phyloP scores from a whole-genome alignment of 2,797 vertebrate genomes.

The Scolopax bukidnonensis region DNA sequence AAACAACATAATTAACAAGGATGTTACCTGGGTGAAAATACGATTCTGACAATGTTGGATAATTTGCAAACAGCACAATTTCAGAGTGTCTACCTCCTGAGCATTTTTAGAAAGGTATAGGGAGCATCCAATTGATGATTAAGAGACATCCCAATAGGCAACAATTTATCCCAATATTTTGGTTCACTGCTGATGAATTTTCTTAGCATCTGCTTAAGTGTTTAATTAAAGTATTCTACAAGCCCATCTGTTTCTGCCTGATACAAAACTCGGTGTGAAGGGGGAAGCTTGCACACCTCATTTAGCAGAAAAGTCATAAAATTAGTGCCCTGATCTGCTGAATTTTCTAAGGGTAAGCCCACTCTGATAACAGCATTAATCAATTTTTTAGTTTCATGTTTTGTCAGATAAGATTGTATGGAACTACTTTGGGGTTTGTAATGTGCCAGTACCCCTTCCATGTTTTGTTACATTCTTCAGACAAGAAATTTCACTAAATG shows the following conservation, averaged over 20 bases:
- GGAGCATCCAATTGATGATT: constrained; percentile 31
- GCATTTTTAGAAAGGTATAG: constrained; percentile 19
- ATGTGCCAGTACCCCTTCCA: not conserved
- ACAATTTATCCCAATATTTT: constrained; percentile 72
- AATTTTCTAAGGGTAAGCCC: constrained; percentile 63
- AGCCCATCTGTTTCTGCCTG: constrained; percentile 77
- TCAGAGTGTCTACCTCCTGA: not conserved
- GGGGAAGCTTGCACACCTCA: constrained; percentile 70
- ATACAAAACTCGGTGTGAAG: constrained; percentile 57
- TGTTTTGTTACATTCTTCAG: not conserved
- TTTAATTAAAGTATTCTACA: constrained; percentile 76
- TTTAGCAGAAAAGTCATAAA: constrained; percentile 74
- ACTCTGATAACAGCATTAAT: constrained; percentile 63
- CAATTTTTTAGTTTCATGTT: constrained; percentile 58
- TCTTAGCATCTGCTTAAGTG: constrained; percentile 76
- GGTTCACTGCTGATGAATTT: constrained; percentile 76
- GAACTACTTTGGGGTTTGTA: not conserved
- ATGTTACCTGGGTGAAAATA: not conserved
- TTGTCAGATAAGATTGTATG: constrained; percentile 18
- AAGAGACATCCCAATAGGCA: constrained; percentile 60
- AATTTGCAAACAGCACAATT: constrained; percentile 30
- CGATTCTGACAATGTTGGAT: not conserved
- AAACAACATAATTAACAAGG: constrained; percentile 24
- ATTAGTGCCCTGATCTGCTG: constrained; percentile 61
- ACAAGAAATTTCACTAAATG: not conserved